Base-by-base conservation (phyloP, 1,140 invertebrate genomes). In the Drosophila setifemur region DNA sequence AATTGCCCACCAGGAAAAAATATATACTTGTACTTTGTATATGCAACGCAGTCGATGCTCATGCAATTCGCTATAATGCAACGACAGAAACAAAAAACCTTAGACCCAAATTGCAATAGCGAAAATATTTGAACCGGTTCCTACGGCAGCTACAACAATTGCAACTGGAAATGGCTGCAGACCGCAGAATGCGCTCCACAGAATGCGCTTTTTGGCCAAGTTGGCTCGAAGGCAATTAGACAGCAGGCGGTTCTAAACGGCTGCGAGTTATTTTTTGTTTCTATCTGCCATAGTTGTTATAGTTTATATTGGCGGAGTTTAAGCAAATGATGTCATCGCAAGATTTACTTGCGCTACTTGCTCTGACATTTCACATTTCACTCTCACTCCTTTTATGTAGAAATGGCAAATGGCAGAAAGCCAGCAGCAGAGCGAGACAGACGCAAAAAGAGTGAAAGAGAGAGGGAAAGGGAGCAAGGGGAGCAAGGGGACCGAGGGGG, bases 371-470 rank as follows among this genome's bases (percentile, higher is more conserved):
- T 81, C 76, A 72, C 77, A 81, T 81, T 85, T 86, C 81, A 86
- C 81, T 86, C 81, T 86, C 81, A 86, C 81, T 86, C 81, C 81
- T 86, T 86, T 73, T 86, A 76, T 57, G 73, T 77, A 66, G 68
- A 83, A 83, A 76, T 81, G 77, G 77, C 77, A 81, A 55, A 60
- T 35, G 54, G 53, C 50, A 61, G 40, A 61, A 81, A 54, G 28
- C 77, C 57, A 76, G 61, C 49, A 77, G 35, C 67, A 43, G 49
- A 31, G 35, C 42, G 50, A 31, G 37, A 42, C 40, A 26, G 11
- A 44, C 8, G 11, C 11, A 44, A 44, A 9, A 26, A 42, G 14
- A 29, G 39, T 4, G 12, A 45, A 21, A 54, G 71, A 79, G 74
- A 61, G 23, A 12, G n/a, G 1, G 28, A 28, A 11, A n/a, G 23